Evolutionary conservation across 2,888 invertebrate genomes (phyloP), one percentile per base, ranked within the genome.

Genomic region (Noctua comes): DNA sequence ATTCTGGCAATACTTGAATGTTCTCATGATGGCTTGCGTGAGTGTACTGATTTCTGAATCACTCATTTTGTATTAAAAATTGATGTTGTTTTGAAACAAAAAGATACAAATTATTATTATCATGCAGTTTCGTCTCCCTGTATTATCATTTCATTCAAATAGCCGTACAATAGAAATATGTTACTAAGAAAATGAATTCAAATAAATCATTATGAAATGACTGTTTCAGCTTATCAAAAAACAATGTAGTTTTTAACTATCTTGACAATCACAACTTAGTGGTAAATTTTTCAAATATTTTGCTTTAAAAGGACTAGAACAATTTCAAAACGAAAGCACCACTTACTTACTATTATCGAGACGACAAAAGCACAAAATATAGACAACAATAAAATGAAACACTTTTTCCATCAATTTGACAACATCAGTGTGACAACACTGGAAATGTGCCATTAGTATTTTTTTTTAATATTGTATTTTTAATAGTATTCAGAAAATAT

Each of bases 51-150:
- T 59, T 16, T 59, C 2, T 54, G n/a, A 59, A 59, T 59, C 8
- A 31, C 16, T n/a, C 16, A 7, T 59, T 59, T 16, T 27, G 16
- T 16, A 59, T 59, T 59, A 59, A 59, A 36, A 64, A 10, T 31
- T 7, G 0, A 31, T 62, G 31, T 31, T 62, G 7, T 43, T 40
- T 21, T 24, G 13, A 46, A n/a, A n/a, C 7, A 40, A 43, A 65
- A 64, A 64, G 2, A 16, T 2, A n/a, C 11, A 36, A 43, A 48
- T 16, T 21, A 54, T 79, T 72, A 31, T 80, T 80, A 73, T 66
- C 57, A 16, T 43, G 3, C 31, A 48, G n/a, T 79, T 73, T 43
- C 31, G 4, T 10, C 84, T 91, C 93, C 93, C 93, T 94, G 93
- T 93, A 93, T 71, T 88, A 79, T 85, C 71, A 82, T 78, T 80